Evolutionary conservation across 1,140 invertebrate genomes (phyloP).

Genomic region (Zaprionus kolodkinae): DNA sequence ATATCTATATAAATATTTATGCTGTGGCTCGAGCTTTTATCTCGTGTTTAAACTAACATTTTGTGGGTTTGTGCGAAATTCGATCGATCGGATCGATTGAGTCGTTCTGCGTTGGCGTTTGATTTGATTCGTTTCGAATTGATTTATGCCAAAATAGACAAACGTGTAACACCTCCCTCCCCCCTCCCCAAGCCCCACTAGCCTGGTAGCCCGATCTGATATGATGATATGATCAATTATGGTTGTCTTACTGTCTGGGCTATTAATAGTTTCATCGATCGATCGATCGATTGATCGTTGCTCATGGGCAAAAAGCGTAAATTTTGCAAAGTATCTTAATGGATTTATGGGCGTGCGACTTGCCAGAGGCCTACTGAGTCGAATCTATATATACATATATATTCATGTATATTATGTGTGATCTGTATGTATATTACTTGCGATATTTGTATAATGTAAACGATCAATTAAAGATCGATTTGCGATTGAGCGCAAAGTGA

Average conservation of each 20-base stretch:
- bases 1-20: constrained; percentile 55
- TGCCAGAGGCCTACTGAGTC: constrained; percentile 16
- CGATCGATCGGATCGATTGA: constrained; percentile 32
- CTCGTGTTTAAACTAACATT: constrained; percentile 30
- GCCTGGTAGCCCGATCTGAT: background rate
- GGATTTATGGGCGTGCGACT: constrained; percentile 42
- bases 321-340: constrained; percentile 36
- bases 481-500: background rate
- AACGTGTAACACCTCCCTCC: background rate
- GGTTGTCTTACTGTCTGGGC: background rate
- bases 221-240: constrained; percentile 36
- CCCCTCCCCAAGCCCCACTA: background rate
- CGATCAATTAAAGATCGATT: background rate
- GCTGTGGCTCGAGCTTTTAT: constrained; percentile 24
- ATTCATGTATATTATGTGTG: background rate
- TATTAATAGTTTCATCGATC: background rate
- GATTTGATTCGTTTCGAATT: constrained; percentile 46
- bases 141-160: constrained; percentile 45
- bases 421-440: background rate
- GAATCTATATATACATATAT: background rate
- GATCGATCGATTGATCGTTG: constrained; percentile 9
- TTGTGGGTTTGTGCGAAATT: constrained; percentile 44
- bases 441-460: background rate
- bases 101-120: constrained; percentile 39
- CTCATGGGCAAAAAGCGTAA: background rate